phyloP scores from a whole-genome alignment of 2,888 invertebrate genomes.

The Kryphioiulus occultus region DNA sequence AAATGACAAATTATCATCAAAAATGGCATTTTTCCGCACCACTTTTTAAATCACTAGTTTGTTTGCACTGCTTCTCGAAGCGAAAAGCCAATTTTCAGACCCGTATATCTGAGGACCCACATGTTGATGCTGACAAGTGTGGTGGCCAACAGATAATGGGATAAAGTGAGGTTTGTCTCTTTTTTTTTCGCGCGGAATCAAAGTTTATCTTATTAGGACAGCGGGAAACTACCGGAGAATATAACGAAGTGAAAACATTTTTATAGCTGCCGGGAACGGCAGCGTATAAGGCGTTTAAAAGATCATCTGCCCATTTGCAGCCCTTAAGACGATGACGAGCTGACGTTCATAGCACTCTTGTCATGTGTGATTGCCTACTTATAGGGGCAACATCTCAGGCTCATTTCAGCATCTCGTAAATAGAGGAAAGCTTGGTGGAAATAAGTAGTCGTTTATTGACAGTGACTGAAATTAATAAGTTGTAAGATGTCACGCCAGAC shows the following conservation, averaged over 20 bases:
- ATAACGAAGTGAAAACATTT: conserved; percentile 29
- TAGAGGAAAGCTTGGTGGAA: too few relatives aligned
- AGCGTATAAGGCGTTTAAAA: conserved; percentile 25
- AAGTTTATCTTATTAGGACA: conserved; percentile 35
- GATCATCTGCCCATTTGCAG: neutral
- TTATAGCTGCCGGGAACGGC: neutral
- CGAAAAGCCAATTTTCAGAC: conserved; percentile 29
- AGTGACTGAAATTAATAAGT: too few relatives aligned
- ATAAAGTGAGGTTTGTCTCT: neutral
- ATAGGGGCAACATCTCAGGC: neutral
- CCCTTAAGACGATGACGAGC: neutral
- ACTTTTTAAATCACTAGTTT: conserved; percentile 11
- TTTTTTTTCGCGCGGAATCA: neutral
- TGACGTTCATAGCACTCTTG: neutral
- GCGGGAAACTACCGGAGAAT: neutral
- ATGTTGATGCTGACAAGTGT: conserved; percentile 21
- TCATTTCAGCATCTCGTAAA: neutral
- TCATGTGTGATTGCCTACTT: neutral
- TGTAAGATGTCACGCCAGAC: too few relatives aligned
- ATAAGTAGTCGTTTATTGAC: too few relatives aligned
- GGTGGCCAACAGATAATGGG: conserved; percentile 30
- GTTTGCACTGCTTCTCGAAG: neutral
- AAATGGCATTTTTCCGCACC: neutral
- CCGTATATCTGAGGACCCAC: neutral
- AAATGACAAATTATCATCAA: neutral